phyloP scores from a whole-genome alignment of 2,113 vertebrate genomes.

The Capreolus pygargus region DNA sequence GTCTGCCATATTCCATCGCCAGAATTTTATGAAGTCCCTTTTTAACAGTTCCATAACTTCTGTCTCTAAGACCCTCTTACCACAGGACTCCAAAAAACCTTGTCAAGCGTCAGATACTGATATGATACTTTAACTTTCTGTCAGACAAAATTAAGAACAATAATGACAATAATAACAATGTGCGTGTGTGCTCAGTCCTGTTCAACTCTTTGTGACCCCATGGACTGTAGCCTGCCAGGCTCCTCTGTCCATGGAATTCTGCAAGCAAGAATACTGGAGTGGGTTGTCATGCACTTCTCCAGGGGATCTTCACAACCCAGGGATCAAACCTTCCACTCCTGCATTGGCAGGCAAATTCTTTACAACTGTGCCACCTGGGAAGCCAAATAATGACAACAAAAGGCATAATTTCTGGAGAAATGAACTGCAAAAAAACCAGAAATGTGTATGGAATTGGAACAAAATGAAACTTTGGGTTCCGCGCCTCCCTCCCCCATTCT shows the following conservation, averaged over 20 bases:
- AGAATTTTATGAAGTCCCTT: background rate
- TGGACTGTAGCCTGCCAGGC: background rate
- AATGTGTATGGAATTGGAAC: background rate
- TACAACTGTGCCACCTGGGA: background rate
- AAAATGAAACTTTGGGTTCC: background rate
- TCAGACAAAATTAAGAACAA: conserved; percentile 24
- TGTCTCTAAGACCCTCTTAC: background rate
- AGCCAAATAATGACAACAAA: background rate
- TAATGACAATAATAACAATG: background rate
- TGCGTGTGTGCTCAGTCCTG: background rate
- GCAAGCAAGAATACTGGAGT: background rate
- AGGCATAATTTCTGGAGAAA: conserved; percentile 15
- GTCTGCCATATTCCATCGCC: background rate
- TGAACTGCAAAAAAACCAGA: background rate
- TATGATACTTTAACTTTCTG: background rate
- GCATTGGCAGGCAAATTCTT: background rate
- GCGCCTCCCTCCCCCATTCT: background rate
- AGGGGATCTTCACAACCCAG: background rate
- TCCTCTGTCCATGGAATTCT: background rate
- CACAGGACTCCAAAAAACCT: background rate
- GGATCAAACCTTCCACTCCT: background rate
- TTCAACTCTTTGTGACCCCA: background rate
- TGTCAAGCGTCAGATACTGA: background rate
- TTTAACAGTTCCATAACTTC: background rate
- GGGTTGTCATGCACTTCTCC: background rate